Base-by-base conservation (phyloP, 2,113 vertebrate genomes). In the Brachypodius melanocephalos region DNA sequence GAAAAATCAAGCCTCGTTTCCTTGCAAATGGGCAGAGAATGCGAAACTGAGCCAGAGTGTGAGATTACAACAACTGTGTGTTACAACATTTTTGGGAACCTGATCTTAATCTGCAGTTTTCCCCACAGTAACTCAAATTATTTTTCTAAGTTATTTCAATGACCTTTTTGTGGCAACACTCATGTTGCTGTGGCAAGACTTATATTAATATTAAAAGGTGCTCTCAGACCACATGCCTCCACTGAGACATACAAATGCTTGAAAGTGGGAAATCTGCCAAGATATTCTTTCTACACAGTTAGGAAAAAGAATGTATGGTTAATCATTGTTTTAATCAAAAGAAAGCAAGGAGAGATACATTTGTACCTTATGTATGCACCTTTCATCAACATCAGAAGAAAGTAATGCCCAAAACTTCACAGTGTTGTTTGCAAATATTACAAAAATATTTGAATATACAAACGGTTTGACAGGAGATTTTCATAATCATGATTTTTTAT, bases 201-300 rank as follows among this genome's bases (percentile, higher is more conserved):
- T 93, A 68, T 85, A 88, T 73, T 86, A 93, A 89, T 94, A 90
- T 90, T 93, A 93, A 95, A 95, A 96, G 85, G 93, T 90, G 36
- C 32, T 96, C 69, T 97, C 88, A 94, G 74, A 93, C 40, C 0
- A 0, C 77, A 91, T 86, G 90, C 84, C 55, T 96, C 84, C 76
- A 49, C 49, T 51, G 84, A 94, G 85, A 93, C 57, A 54, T 24
- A 90, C 12, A 90, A 97, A 90, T 22, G 26, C 51, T 85, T 68
- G 22, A 68, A 90, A 54, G 51, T 58, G 52, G 86, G 85, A 95
- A 88, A 89, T 63, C 19, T 97, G 95, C 95, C 95, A 97, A 96
- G 65, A 82, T 90, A 55, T 54, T 88, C 38, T 76, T 79, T 94
- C 57, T 84, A 51, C 58, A 81, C 9, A 51, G 51, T 57, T 74